These are phyloP conservation scores for Pelodytes ibericus DNA, from an alignment of 2,797 vertebrate species.

Conservation along the genomic window DNA sequence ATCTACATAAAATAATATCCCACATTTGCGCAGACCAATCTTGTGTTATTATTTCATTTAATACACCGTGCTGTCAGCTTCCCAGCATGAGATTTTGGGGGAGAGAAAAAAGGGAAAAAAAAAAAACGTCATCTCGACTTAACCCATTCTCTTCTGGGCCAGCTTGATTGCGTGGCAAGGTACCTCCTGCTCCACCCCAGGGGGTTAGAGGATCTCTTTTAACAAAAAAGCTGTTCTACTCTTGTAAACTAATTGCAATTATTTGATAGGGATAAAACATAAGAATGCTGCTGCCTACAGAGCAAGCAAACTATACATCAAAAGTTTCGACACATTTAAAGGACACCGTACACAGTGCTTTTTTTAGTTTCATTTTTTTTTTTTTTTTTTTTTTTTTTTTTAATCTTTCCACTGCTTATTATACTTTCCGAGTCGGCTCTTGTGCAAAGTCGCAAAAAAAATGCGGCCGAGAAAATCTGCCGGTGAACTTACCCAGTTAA, in stretches of 20 bases:
- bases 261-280: slow-evolving; percentile 25
- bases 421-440: slow-evolving; percentile 19
- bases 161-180: background rate
- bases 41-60: slow-evolving; percentile 71
- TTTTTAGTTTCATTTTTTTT: no score
- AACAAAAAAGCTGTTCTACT: slow-evolving; percentile 49
- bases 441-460: background rate
- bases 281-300: slow-evolving; percentile 41
- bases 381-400: no score
- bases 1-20: slow-evolving; percentile 61
- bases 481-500: slow-evolving; percentile 25
- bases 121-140: slow-evolving; percentile 62
- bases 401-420: slow-evolving; percentile 15
- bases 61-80: slow-evolving; percentile 65
- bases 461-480: background rate
- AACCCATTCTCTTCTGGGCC: slow-evolving; percentile 49
- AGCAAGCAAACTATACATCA: slow-evolving; percentile 8
- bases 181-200: slow-evolving; percentile 30
- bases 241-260: slow-evolving; percentile 40
- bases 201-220: slow-evolving; percentile 48
- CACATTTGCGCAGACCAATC: slow-evolving; percentile 63
- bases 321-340: slow-evolving; percentile 30
- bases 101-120: background rate
- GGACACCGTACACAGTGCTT: background rate
- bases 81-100: slow-evolving; percentile 61